These are phyloP conservation scores for Phylloscopus whistleri DNA, from an alignment of 2,113 vertebrate species.

Conservation along the genomic window DNA sequence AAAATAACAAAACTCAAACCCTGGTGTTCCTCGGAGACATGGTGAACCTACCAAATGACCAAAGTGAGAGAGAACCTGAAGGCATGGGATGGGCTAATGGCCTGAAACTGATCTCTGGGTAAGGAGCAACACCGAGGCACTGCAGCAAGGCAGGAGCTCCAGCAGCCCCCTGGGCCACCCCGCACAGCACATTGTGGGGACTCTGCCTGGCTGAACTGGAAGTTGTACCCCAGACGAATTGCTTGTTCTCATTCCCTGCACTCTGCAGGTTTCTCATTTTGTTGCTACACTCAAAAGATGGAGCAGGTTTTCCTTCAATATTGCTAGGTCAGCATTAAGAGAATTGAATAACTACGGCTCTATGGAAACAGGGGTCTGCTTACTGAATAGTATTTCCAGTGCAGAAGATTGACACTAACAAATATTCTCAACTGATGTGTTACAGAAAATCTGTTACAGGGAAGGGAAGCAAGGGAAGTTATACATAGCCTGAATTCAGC, in stretches of 20 bases:
- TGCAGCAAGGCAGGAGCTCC: background rate
- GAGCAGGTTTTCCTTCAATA: background rate
- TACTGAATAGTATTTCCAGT: background rate
- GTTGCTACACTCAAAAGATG: background rate
- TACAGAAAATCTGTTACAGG: background rate
- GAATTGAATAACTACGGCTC: fast-evolving
- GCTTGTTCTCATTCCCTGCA: background rate
- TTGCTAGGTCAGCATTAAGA: background rate
- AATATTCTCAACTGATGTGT: background rate
- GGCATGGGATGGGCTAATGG: background rate
- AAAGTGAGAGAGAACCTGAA: background rate
- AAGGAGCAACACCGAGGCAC: background rate
- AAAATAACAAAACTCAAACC: background rate
- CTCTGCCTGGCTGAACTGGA: background rate
- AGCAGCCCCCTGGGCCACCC: background rate
- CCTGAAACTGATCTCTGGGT: background rate
- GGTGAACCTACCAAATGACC: background rate
- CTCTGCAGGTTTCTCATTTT: background rate
- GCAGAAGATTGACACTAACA: background rate
- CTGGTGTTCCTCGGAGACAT: background rate
- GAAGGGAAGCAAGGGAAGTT: background rate
- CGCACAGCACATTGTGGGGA: fast-evolving
- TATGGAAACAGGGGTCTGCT: background rate
- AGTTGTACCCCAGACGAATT: background rate
- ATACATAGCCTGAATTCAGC: background rate